These are phyloP conservation scores for Cnemophilus loriae DNA, from an alignment of 2,113 vertebrate genomes.

Conservation along the genomic window DNA sequence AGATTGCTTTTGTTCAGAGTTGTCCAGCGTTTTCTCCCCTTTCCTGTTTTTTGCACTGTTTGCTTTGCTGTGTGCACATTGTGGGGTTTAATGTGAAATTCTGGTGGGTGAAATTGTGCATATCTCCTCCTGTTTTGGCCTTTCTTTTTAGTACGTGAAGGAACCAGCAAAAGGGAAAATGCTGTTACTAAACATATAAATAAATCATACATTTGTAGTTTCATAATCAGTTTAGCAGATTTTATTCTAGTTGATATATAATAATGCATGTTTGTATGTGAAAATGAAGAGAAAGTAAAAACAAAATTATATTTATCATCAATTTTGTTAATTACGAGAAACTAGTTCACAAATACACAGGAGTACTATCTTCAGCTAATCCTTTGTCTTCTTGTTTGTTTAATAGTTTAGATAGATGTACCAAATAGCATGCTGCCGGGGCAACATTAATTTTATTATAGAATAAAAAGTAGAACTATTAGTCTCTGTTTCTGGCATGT, in stretches of 20 bases:
- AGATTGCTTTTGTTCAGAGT: constrained; percentile 47
- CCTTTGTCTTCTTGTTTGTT: constrained; percentile 59
- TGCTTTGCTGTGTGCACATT: neutral
- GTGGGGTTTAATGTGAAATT: neutral
- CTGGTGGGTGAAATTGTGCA: constrained; percentile 5
- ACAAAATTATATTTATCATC: constrained; percentile 52
- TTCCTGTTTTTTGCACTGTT: constrained; percentile 11
- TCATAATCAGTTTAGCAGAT: constrained; percentile 30
- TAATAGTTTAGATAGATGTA: constrained; percentile 65
- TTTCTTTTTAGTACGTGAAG: neutral
- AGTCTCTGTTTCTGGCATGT: constrained; percentile 52
- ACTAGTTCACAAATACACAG: constrained; percentile 52
- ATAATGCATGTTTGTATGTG: neutral
- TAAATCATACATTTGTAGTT: constrained; percentile 9
- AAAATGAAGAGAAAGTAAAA: constrained; percentile 36
- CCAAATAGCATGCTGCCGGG: constrained; percentile 52
- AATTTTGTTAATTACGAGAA: constrained; percentile 52
- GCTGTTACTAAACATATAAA: constrained; percentile 4
- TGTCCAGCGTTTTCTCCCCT: constrained; percentile 25
- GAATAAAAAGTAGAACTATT: constrained; percentile 52
- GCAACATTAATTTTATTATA: constrained; percentile 64
- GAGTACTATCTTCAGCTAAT: constrained; percentile 44
- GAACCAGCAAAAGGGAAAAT: constrained; percentile 1
- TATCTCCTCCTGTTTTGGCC: neutral
- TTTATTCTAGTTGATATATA: constrained; percentile 20